Conservation (phyloP, 2,797 vertebrate species). For the Cephalopachus bancanus region DNA sequence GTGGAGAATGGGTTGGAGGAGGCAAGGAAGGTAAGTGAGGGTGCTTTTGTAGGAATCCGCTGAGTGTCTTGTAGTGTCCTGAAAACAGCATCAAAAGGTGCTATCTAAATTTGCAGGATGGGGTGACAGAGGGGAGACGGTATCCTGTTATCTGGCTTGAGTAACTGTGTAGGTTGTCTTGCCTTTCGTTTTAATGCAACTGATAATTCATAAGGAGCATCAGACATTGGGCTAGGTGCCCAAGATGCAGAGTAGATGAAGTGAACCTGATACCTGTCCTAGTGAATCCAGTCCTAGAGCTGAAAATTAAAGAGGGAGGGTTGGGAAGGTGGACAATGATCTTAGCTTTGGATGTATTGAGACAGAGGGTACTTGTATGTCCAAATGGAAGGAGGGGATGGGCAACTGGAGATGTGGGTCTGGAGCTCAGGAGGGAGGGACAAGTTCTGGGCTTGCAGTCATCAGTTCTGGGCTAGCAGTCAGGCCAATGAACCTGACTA, state of each 20-base stretch:
- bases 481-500: background rate
- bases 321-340: background rate
- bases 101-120: background rate
- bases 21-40: background rate
- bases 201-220: background rate
- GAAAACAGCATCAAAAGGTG: background rate
- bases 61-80: background rate
- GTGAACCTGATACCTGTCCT: background rate
- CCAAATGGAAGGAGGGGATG: background rate
- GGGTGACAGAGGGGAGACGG: background rate
- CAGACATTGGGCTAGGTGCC: background rate
- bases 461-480: background rate
- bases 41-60: background rate
- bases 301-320: background rate
- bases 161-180: background rate
- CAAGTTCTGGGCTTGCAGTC: background rate
- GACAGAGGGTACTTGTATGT: background rate
- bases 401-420: background rate
- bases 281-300: background rate
- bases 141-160: background rate
- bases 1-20: background rate
- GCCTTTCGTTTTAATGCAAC: background rate
- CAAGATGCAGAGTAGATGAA: background rate
- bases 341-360: background rate
- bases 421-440: background rate